Evolutionary conservation across 2,888 invertebrate species (phyloP).

Genomic region (Morinoia aosen): DNA sequence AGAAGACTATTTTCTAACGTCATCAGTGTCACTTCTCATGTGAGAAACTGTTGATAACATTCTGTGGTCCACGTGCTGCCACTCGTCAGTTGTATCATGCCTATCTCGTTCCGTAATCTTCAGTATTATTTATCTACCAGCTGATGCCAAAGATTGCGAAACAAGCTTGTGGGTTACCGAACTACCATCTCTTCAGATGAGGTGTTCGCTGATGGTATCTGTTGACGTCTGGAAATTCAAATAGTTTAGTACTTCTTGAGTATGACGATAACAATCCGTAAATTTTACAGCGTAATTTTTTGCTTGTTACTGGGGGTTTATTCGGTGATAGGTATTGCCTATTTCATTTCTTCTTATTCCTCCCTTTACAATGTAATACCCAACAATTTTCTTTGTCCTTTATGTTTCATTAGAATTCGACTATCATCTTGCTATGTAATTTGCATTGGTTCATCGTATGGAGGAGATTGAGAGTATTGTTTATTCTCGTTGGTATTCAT

Average conservation of each 20-base stretch:
- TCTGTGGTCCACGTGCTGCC: not conserved
- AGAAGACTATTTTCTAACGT: not conserved
- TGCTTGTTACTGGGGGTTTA: not conserved
- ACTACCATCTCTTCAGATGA: not conserved
- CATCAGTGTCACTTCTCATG: not conserved
- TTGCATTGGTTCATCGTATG: no score
- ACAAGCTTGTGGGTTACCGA: not conserved
- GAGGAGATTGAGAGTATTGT: no score
- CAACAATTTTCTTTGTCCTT: no score
- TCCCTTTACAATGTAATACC: no score
- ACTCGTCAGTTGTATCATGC: not conserved
- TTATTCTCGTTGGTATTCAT: no score
- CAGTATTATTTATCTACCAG: not conserved
- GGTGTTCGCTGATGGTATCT: not conserved
- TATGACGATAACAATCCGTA: not conserved
- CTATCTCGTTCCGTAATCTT: slow-evolving; percentile 12
- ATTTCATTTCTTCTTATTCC: no score
- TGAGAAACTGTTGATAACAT: not conserved
- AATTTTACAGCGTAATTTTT: not conserved
- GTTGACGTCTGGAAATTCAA: not conserved
- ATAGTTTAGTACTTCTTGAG: not conserved
- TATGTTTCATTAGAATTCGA: no score
- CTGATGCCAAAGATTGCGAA: not conserved
- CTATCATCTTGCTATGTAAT: no score
- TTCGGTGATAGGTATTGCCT: not conserved